A percentile compares a stretch with the other conserved stretches of the same genome.
These are phyloP conservation scores for Epinephelus moara DNA, from an alignment of 2,113 vertebrate genomes.

Conservation along the genomic window DNA sequence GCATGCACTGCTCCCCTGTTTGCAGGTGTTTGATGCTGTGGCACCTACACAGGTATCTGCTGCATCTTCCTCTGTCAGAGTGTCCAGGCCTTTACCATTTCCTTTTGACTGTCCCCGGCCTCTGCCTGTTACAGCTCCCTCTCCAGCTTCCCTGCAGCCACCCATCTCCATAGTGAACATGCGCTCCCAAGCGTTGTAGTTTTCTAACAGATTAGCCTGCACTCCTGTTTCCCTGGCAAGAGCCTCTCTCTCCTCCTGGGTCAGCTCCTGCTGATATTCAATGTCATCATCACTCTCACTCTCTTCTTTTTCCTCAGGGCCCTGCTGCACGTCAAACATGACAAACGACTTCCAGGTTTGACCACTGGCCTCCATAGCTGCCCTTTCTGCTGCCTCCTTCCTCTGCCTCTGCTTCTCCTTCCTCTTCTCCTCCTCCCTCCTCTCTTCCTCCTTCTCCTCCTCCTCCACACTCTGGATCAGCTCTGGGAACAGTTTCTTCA, in stretches of 20 bases:
- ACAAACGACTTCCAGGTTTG: conserved; percentile 40
- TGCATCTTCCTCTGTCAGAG: conserved; percentile 48
- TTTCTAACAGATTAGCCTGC: conserved; percentile 76
- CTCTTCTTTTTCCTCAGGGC: conserved; percentile 37
- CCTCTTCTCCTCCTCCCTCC: conserved; percentile 69
- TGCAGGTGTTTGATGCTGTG: conserved; percentile 30
- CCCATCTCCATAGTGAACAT: conserved; percentile 95
- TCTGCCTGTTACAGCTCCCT: neutral
- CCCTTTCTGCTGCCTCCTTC: conserved; percentile 59
- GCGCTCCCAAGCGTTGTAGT: conserved; percentile 90
- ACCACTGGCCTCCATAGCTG: conserved; percentile 48
- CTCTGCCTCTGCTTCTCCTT: conserved; percentile 78
- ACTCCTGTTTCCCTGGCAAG: conserved; percentile 84
- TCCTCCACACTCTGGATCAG: conserved; percentile 77
- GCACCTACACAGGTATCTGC: conserved; percentile 28
- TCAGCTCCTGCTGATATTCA: conserved; percentile 82
- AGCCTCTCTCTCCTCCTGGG: conserved; percentile 88
- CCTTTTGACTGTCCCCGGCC: neutral
- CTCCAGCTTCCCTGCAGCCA: conserved; percentile 81
- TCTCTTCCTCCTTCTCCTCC: conserved; percentile 51
- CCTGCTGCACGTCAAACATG: neutral
- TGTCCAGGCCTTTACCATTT: neutral
- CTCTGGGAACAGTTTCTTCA: conserved; percentile 93
- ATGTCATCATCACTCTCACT: conserved; percentile 75
- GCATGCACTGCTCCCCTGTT: neutral